These are phyloP conservation scores for Trematomus bernacchii DNA, from an alignment of 2,797 vertebrate genomes.

Conservation along the genomic window DNA sequence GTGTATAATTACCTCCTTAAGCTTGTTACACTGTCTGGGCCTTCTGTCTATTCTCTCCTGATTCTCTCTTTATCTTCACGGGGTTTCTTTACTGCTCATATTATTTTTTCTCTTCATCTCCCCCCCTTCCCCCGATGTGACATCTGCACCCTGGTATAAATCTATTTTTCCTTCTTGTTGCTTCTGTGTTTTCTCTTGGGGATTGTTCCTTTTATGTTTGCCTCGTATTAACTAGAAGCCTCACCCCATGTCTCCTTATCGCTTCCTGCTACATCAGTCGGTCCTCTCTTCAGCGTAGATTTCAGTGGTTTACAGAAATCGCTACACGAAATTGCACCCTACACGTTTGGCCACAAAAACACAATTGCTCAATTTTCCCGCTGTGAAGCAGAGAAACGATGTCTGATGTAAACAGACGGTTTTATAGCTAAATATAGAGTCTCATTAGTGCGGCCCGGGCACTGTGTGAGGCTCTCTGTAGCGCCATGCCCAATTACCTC, in stretches of 20 bases:
- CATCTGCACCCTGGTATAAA: slow-evolving; percentile 67
- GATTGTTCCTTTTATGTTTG: slow-evolving; percentile 63
- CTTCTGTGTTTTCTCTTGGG: slow-evolving; percentile 60
- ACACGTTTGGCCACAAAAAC: slow-evolving; percentile 46
- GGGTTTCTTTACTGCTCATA: slow-evolving; percentile 37
- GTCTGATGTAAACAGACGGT: slow-evolving; percentile 67
- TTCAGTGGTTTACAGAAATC: slow-evolving; percentile 43
- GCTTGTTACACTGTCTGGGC: slow-evolving; percentile 71
- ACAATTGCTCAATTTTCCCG: slow-evolving; percentile 30
- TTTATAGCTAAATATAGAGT: slow-evolving; percentile 62
- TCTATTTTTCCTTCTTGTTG: slow-evolving; percentile 59
- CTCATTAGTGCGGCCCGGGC: slow-evolving; percentile 61
- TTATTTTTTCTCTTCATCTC: slow-evolving; percentile 28
- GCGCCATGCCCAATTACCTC: slow-evolving; percentile 62
- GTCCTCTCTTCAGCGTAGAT: slow-evolving; percentile 40
- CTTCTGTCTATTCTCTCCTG: slow-evolving; percentile 41
- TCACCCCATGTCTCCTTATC: slow-evolving; percentile 41
- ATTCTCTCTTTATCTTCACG: slow-evolving; percentile 39
- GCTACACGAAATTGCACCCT: not conserved
- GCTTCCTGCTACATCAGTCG: slow-evolving; percentile 51
- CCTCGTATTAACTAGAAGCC: slow-evolving; percentile 56
- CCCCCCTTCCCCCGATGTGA: slow-evolving; percentile 41
- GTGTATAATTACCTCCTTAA: slow-evolving; percentile 79
- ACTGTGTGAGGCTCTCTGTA: slow-evolving; percentile 40
- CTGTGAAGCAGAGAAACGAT: slow-evolving; percentile 43